These are phyloP conservation scores for Etheostoma nigrum DNA, from an alignment of 2,797 vertebrate genomes.

Conservation along the genomic window DNA sequence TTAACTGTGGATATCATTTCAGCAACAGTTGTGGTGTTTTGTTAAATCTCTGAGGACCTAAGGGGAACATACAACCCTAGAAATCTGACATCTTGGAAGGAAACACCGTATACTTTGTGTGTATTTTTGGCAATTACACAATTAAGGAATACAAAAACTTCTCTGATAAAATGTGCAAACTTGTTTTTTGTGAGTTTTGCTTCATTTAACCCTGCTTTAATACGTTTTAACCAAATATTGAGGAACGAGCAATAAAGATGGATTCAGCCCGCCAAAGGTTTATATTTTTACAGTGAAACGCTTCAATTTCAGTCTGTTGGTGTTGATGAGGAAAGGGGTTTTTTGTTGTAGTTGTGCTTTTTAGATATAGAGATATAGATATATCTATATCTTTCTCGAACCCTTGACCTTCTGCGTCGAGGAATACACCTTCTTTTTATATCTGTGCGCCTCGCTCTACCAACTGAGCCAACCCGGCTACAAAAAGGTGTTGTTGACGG, in stretches of 20 bases:
- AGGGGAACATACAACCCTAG: background rate
- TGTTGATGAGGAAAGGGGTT: constrained; percentile 2
- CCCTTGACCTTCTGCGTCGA: too few species aligned
- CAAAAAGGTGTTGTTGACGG: background rate
- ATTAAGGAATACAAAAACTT: background rate
- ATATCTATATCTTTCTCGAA: too few species aligned
- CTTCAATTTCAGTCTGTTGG: background rate
- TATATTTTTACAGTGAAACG: background rate
- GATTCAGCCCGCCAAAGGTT: background rate
- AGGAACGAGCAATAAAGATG: background rate
- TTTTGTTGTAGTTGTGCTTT: too few species aligned
- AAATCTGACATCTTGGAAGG: background rate
- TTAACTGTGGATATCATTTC: background rate
- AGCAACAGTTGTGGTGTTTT: background rate
- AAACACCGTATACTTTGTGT: background rate
- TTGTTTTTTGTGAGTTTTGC: background rate
- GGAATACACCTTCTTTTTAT: too few species aligned
- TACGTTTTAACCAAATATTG: background rate
- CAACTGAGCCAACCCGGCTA: too few species aligned
- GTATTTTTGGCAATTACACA: background rate
- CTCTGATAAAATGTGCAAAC: background rate
- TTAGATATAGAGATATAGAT: too few species aligned
- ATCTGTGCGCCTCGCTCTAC: too few species aligned
- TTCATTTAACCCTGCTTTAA: background rate
- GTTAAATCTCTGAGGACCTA: background rate